Evolutionary conservation across 1,140 invertebrate species (phyloP).

Genomic region (Caenorhabditis remanei): DNA sequence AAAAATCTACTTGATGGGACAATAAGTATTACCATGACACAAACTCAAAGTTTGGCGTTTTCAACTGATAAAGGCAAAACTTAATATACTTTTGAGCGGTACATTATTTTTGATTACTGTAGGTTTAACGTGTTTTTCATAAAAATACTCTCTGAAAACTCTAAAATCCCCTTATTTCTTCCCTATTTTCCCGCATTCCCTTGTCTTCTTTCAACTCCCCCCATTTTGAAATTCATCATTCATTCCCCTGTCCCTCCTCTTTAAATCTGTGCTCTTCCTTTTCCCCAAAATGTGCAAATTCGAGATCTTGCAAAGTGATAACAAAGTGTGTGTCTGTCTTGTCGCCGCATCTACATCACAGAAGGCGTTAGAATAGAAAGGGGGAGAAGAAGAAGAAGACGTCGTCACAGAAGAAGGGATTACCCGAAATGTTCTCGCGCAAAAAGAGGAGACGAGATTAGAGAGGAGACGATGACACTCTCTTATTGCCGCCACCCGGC

Average conservation of each 20-base stretch:
- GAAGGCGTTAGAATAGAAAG: slow-evolving; percentile 1
- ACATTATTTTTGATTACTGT: too few species aligned
- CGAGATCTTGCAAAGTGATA: slow-evolving; percentile 11
- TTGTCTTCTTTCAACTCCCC: background rate
- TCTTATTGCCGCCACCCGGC: background rate
- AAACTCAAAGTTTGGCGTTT: too few species aligned
- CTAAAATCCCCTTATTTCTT: too few species aligned
- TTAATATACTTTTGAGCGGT: too few species aligned
- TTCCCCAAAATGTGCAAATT: slow-evolving; percentile 15
- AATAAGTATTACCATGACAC: too few species aligned
- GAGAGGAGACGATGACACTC: background rate
- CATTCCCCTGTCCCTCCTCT: background rate
- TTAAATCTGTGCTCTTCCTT: background rate
- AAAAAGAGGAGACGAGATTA: background rate
- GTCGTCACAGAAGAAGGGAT: slow-evolving; percentile 19
- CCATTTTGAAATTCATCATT: slow-evolving; percentile 20
- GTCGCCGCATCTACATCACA: slow-evolving; percentile 31
- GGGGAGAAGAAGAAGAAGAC: background rate
- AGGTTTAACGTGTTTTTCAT: too few species aligned
- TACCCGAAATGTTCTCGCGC: slow-evolving; percentile 21
- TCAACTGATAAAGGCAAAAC: too few species aligned
- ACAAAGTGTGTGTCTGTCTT: slow-evolving; percentile 22
- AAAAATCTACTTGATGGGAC: too few species aligned
- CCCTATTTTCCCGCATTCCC: background rate
- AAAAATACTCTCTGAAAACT: too few species aligned